A percentile compares a stretch with the other conserved stretches of the same genome.
Evolutionary conservation across 2,888 invertebrate species (phyloP).

Genomic region (Drosophila birchii): DNA sequence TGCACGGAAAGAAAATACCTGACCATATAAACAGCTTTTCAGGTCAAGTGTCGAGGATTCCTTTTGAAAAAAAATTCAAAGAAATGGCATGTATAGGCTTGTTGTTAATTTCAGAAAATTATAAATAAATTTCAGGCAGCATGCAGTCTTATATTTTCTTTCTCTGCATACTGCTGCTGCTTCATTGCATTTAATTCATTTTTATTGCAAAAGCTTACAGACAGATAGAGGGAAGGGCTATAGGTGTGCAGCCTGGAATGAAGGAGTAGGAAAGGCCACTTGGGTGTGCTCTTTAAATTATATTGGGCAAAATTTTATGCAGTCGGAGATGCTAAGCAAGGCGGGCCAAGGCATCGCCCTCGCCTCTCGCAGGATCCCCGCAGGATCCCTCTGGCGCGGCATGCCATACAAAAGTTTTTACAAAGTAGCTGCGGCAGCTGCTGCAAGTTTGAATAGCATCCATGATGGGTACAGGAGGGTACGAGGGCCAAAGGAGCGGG

Average conservation of each 20-base stretch:
- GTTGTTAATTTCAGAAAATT: not conserved
- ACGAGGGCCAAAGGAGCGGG: not conserved
- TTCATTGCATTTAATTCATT: conserved; percentile 81
- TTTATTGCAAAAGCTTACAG: conserved; percentile 79
- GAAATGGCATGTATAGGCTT: too few species aligned
- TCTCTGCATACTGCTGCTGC: conserved; percentile 44
- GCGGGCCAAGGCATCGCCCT: conserved; percentile 37
- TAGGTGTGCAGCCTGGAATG: conserved; percentile 24
- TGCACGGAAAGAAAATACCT: not conserved
- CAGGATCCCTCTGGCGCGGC: conserved; percentile 33
- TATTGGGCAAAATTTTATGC: conserved; percentile 79
- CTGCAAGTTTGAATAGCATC: conserved; percentile 67
- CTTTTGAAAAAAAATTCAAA: not conserved
- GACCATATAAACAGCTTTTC: too few species aligned
- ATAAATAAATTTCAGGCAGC: not conserved
- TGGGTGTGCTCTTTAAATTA: conserved; percentile 77
- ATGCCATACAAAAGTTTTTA: conserved; percentile 73
- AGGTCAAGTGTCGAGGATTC: not conserved
- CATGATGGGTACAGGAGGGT: conserved; percentile 28
- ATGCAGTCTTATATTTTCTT: not conserved
- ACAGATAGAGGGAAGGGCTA: conserved; percentile 63
- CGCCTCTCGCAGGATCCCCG: conserved; percentile 6
- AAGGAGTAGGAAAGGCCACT: conserved; percentile 65
- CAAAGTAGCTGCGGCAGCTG: conserved; percentile 74
- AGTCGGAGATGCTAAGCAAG: conserved; percentile 55